A percentile compares a stretch with the other conserved stretches of the same genome.
Conservation (phyloP, 2,797 vertebrate species). For the Sparus aurata region DNA sequence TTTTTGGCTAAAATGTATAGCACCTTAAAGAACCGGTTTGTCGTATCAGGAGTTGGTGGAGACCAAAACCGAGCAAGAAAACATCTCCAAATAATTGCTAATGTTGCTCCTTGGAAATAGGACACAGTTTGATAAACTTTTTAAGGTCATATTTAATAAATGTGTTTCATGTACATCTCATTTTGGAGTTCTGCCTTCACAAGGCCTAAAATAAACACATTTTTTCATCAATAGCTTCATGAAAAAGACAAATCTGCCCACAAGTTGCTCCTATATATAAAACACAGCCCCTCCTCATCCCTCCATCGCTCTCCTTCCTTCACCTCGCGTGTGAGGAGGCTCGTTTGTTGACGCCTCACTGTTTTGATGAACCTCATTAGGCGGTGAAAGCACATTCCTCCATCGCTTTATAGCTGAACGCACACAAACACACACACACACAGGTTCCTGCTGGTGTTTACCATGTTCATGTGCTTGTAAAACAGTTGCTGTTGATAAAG, state of each 20-base stretch:
- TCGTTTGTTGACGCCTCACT: slow-evolving; percentile 44
- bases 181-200: not conserved
- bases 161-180: not conserved
- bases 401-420: slow-evolving; percentile 54
- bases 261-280: not conserved
- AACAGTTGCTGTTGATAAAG: slow-evolving; percentile 57
- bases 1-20: too few relatives aligned
- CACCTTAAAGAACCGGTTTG: too few relatives aligned
- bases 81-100: too few relatives aligned
- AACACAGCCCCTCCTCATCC: not conserved
- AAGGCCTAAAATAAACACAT: not conserved
- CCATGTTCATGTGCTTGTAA: slow-evolving; percentile 74
- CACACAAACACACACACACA: slow-evolving; percentile 37
- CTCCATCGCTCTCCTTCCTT: not conserved
- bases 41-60: not conserved
- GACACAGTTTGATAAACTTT: too few relatives aligned
- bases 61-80: not conserved
- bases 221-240: not conserved
- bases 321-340: slow-evolving; percentile 69
- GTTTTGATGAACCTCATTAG: slow-evolving; percentile 75
- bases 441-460: slow-evolving; percentile 58
- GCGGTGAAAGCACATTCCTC: slow-evolving; percentile 65
- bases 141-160: too few relatives aligned
- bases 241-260: not conserved
- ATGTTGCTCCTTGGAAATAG: too few relatives aligned